phyloP scores from a whole-genome alignment of 2,888 invertebrate species.

The Amphipoea lucens region DNA sequence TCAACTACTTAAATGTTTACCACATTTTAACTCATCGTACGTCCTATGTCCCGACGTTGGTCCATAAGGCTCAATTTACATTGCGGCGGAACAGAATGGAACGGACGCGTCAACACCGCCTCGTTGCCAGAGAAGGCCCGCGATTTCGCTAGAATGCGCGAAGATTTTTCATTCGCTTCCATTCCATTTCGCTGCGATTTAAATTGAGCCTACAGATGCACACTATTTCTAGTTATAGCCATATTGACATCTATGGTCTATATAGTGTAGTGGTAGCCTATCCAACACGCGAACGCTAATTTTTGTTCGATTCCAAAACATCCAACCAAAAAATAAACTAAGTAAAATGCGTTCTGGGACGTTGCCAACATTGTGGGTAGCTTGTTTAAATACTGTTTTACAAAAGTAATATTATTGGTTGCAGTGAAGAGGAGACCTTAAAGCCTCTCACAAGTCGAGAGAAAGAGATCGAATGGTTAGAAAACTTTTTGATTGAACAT shows the following conservation, averaged over 20 bases:
- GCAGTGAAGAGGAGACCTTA: slow-evolving; percentile 57
- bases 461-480: slow-evolving; percentile 92
- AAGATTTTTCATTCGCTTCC: not conserved
- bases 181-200: not conserved
- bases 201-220: not conserved
- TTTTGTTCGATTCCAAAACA: not conserved
- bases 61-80: not conserved
- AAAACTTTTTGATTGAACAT: slow-evolving; percentile 92
- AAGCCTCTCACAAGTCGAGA: slow-evolving; percentile 94
- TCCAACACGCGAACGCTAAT: not conserved
- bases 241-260: not conserved
- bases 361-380: not conserved
- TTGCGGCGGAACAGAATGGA: not conserved
- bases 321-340: not conserved
- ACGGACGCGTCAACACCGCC: not conserved
- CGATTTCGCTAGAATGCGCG: not conserved
- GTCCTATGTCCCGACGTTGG: not conserved
- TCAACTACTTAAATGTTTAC: not conserved
- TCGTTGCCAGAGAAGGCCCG: not conserved
- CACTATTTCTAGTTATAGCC: not conserved
- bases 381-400: not conserved
- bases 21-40: not conserved
- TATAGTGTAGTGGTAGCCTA: not conserved
- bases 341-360: not conserved
- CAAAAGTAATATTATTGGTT: slow-evolving; percentile 25